Conservation (phyloP, 2,113 vertebrate species). For the Megalops atlanticus region DNA sequence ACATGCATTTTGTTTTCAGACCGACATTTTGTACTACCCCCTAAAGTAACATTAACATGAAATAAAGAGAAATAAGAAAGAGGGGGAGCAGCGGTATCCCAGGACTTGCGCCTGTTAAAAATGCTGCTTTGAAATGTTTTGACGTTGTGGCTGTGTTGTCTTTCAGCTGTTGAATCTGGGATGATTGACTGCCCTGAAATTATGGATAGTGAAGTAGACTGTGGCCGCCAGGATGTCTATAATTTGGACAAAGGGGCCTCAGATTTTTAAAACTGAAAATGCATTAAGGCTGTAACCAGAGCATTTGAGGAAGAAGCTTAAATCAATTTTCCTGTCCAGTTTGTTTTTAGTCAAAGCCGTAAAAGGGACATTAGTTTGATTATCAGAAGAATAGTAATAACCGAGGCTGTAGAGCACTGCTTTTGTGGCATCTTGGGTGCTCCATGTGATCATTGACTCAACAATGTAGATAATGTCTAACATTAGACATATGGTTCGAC, state of each 20-base stretch:
- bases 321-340: slow-evolving; percentile 67
- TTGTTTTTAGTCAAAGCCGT: slow-evolving; percentile 60
- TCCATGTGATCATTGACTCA: slow-evolving; percentile 65
- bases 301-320: slow-evolving; percentile 59
- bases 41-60: too few species aligned
- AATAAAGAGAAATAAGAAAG: neutral
- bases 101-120: neutral
- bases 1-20: neutral
- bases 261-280: slow-evolving; percentile 42
- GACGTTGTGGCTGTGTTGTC: slow-evolving; percentile 28
- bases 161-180: slow-evolving; percentile 35
- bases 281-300: slow-evolving; percentile 57
- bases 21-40: too few species aligned
- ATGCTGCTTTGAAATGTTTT: slow-evolving; percentile 23
- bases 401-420: slow-evolving; percentile 51
- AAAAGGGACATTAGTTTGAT: slow-evolving; percentile 46
- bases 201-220: slow-evolving; percentile 51
- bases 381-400: slow-evolving; percentile 41
- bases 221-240: slow-evolving; percentile 60
- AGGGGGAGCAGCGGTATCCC: too few species aligned
- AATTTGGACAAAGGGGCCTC: slow-evolving; percentile 64
- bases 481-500: slow-evolving; percentile 66
- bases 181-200: slow-evolving; percentile 70
- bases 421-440: slow-evolving; percentile 52
- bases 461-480: slow-evolving; percentile 67